Evolutionary conservation across 2,888 invertebrate species (phyloP), one percentile per base, ranked within the genome.

Genomic region (Corythucha ciliata): DNA sequence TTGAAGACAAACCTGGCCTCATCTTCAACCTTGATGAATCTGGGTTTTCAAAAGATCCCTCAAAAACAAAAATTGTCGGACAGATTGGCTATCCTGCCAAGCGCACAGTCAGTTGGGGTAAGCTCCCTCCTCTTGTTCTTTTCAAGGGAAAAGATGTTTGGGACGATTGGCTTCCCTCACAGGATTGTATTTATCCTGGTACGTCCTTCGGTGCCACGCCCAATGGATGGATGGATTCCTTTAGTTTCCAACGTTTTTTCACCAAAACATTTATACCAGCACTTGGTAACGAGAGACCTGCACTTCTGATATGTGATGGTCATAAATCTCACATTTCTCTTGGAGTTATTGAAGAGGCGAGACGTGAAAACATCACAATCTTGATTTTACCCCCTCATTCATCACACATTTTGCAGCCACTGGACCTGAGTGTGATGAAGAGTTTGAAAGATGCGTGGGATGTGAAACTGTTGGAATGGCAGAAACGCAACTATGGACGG

Each of bases 71-170:
- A 46, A 58, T 42, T 54, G 59, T 52, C 37, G 61, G 39, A 16
- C 27, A 16, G 37, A 48, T 39, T 27, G 36, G 36, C n/a, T 16
- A 21, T 14, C 48, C 48, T 10, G 36, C 14, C 37, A 25, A n/a
- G 7, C 36, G 60, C 54, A 58, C 58, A 1, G 62, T 59, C 44
- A 58, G 61, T 39, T 61, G 64, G 34, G 58, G 60, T 3, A 66
- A 65, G 56, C 58, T 56, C 14, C 63, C 62, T 27, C 66, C 65
- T 24, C 52, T 66, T 26, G 63, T 66, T 24, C 63, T 65, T 41
- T 63, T 60, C 55, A 64, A 64, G 47, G 59, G 64, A 14, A 66
- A 65, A 59, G 59, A 63, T 59, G 53, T 63, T 20, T 67, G 66
- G 63, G 62, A 65, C 55, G 55, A 61, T 45, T 66, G 63, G 64